Evolutionary conservation across 2,113 vertebrate genomes (phyloP), one percentile per base, ranked within the genome.

Genomic region (Prionailurus viverrinus): DNA sequence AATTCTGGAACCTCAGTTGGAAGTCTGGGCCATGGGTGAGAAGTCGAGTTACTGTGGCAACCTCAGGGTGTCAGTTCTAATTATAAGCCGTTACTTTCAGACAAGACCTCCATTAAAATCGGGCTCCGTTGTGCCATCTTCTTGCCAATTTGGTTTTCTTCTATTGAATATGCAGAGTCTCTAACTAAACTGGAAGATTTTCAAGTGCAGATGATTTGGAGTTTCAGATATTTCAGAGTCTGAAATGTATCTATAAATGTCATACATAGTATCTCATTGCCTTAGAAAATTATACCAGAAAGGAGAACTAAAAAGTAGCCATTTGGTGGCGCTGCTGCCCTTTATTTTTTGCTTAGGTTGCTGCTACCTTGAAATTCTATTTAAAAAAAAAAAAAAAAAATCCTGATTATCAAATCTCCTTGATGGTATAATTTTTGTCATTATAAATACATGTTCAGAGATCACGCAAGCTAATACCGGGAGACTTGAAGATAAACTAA

Each of bases 281-380:
- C 36, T 95, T 33, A 31, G 80, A 2, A 25, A 69, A 92, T 36
- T 73, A 29, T 18, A 25, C 8, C 21, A 18, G 33, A 48, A 71
- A 80, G 73, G 29, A 91, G 16, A 94, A 88, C 6, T 71, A 33
- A 89, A 66, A 97, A 98, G 33, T 25, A 95, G 69, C 96, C 97
- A 97, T 95, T 84, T 96, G 97, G 97, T 97, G 97, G 97, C 97
- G 94, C 74, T 88, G 61, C 88, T 92, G 74, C 29, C 9, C 80
- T 29, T 51, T 13, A 25, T 65, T 73, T 80, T 95, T 69, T 36
- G 7, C 39, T 66, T 76, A 76, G 55, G 31, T 65, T 80, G 23
- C 33, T 69, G 29, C 36, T 74, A 79, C 9, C 53, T 36, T 86
- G 66, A 66, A 91, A 71, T 79, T 39, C 36, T 45, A 63, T 27